A percentile compares a stretch with the other conserved stretches of the same genome.
Conservation (phyloP, 2,797 vertebrate genomes). For the Choloepus didactylus region DNA sequence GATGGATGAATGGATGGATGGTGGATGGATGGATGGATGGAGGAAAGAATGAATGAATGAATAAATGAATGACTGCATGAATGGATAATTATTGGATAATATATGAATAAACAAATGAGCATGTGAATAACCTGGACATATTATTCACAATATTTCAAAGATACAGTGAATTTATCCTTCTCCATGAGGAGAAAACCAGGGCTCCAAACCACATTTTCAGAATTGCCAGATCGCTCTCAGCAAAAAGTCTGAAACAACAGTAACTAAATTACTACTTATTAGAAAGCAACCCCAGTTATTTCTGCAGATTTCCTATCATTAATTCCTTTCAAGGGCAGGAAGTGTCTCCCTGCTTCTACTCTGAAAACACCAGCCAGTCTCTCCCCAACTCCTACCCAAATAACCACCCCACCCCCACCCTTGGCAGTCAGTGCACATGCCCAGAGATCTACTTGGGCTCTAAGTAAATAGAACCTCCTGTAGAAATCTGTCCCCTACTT, state of each 20-base stretch:
- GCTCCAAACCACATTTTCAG: constrained; percentile 54
- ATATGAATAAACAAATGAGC: constrained; percentile 23
- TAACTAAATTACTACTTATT: constrained; percentile 62
- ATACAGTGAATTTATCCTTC: constrained; percentile 35
- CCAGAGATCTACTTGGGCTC: constrained; percentile 23
- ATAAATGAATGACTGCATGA: background rate
- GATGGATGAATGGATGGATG: background rate
- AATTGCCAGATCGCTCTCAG: background rate
- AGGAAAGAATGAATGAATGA: background rate
- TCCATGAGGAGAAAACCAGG: constrained; percentile 19
- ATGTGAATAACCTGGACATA: constrained; percentile 1
- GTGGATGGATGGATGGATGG: too few relatives aligned
- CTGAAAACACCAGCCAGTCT: constrained; percentile 40
- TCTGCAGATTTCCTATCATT: constrained; percentile 62
- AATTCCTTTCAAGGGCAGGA: constrained; percentile 65
- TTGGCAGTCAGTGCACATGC: background rate
- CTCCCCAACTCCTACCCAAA: background rate
- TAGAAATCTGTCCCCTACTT: constrained; percentile 50
- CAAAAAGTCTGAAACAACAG: constrained; percentile 57
- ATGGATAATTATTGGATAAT: constrained; percentile 33
- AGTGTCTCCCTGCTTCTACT: background rate
- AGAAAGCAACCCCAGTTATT: constrained; percentile 61
- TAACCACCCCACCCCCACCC: background rate
- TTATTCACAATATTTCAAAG: constrained; percentile 54
- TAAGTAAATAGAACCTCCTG: constrained; percentile 28